These are phyloP conservation scores for Stratiomys singularior DNA, from an alignment of 2,888 invertebrate genomes.

Conservation along the genomic window DNA sequence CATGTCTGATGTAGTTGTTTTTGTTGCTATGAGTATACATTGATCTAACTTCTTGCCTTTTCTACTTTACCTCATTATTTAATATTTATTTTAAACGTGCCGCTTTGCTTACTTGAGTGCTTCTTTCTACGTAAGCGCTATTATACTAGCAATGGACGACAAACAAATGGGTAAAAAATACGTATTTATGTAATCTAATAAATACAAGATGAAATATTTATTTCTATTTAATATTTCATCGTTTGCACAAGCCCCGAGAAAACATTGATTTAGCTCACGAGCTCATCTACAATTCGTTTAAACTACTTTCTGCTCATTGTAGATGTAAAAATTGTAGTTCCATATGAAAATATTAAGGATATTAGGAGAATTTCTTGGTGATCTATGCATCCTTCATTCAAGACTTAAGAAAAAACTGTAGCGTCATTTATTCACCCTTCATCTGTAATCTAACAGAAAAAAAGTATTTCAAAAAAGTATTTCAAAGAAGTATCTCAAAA, in stretches of 20 bases:
- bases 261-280: background rate
- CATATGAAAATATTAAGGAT: background rate
- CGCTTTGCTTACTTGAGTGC: slow-evolving; percentile 32
- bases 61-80: slow-evolving; percentile 12
- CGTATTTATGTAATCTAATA: slow-evolving; percentile 39
- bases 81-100: slow-evolving; percentile 28
- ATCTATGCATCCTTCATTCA: no score
- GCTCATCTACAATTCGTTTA: background rate
- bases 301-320: background rate
- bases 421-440: no score
- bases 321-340: slow-evolving; percentile 13
- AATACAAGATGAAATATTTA: slow-evolving; percentile 22
- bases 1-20: background rate
- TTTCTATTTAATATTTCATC: slow-evolving; percentile 3
- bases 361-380: no score
- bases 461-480: no score
- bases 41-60: background rate
- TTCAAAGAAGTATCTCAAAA: no score
- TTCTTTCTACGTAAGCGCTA: slow-evolving; percentile 43
- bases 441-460: no score
- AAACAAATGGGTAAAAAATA: background rate
- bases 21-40: background rate
- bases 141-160: background rate
- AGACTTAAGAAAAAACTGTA: no score
- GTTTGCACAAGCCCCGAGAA: no score